Percentiles rank a stretch among this genome's conserved stretches.
Evolutionary conservation across 2,797 vertebrate genomes (phyloP).

Genomic region (Centroberyx gerrardi): DNA sequence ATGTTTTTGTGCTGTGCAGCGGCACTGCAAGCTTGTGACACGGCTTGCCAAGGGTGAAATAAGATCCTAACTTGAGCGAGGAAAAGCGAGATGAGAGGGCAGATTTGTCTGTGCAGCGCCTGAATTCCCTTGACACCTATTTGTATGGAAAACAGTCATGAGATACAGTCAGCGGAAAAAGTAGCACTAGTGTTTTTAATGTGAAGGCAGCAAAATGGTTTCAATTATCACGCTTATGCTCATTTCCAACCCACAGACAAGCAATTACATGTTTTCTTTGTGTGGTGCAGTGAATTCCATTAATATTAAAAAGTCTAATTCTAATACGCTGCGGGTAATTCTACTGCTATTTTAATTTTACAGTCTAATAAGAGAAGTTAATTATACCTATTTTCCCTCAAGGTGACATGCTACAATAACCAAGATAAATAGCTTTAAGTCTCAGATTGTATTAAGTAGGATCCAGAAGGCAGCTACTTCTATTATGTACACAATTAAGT

Average conservation of each 20-base stretch:
- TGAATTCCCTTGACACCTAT: slow-evolving; percentile 22
- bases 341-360: slow-evolving; percentile 53
- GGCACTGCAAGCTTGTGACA: slow-evolving; percentile 8
- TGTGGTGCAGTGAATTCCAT: slow-evolving; percentile 40
- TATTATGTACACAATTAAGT: neutral
- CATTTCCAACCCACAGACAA: slow-evolving; percentile 44
- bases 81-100: slow-evolving; percentile 25
- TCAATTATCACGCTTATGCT: slow-evolving; percentile 36
- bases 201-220: slow-evolving; percentile 44
- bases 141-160: slow-evolving; percentile 46
- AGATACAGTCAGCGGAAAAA: neutral
- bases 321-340: slow-evolving; percentile 65
- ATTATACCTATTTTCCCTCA: slow-evolving; percentile 33
- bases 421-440: slow-evolving; percentile 22
- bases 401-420: slow-evolving; percentile 30
- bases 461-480: slow-evolving; percentile 17
- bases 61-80: neutral
- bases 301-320: slow-evolving; percentile 56
- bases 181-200: neutral
- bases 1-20: neutral
- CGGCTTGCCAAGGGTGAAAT: slow-evolving; percentile 12
- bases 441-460: neutral
- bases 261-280: slow-evolving; percentile 55
- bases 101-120: slow-evolving; percentile 9
- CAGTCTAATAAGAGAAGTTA: slow-evolving; percentile 55